These are phyloP conservation scores for Oppia nitens DNA, from an alignment of 1,140 invertebrate species.

Conservation along the genomic window DNA sequence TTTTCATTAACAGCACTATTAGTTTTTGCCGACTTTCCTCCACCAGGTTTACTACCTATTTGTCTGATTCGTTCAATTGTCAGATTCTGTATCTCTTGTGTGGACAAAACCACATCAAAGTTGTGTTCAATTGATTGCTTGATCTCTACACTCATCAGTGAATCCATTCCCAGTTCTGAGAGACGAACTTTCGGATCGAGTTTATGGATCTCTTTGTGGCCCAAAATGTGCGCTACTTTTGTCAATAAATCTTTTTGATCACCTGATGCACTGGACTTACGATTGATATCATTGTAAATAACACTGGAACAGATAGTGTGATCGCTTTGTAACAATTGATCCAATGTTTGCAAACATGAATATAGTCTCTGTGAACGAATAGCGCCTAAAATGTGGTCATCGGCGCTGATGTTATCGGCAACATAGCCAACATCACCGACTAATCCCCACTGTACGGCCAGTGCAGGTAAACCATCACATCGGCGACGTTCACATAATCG, in stretches of 20 bases:
- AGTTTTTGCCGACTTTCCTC: constrained; percentile 19
- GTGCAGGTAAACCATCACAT: constrained; percentile 42
- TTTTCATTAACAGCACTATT: no score
- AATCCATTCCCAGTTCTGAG: constrained; percentile 87
- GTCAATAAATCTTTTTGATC: constrained; percentile 24
- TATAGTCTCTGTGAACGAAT: constrained; percentile 78
- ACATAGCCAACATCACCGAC: constrained; percentile 91
- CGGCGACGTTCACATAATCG: constrained; percentile 40
- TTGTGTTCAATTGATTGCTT: constrained; percentile 34
- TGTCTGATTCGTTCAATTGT: constrained; percentile 13
- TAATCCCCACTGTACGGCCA: constrained; percentile 94
- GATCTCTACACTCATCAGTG: constrained; percentile 91
- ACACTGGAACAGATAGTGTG: constrained; percentile 13
- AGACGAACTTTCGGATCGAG: constrained; percentile 53
- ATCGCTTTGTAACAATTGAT: constrained; percentile 54
- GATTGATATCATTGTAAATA: constrained; percentile 41
- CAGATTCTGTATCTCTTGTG: constrained; percentile 17
- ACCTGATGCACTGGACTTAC: constrained; percentile 28
- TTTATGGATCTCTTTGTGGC: constrained; percentile 59
- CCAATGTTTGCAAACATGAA: constrained; percentile 69
- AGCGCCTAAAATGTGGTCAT: constrained; percentile 75
- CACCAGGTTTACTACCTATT: no score
- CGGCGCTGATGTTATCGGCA: constrained; percentile 64
- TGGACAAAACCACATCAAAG: constrained; percentile 14
- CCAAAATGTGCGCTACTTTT: constrained; percentile 29